Evolutionary conservation across 64 coral and sea anemone genomes (phyloP), one percentile per base, ranked within the genome.

Genomic region (Porites australiensis): DNA sequence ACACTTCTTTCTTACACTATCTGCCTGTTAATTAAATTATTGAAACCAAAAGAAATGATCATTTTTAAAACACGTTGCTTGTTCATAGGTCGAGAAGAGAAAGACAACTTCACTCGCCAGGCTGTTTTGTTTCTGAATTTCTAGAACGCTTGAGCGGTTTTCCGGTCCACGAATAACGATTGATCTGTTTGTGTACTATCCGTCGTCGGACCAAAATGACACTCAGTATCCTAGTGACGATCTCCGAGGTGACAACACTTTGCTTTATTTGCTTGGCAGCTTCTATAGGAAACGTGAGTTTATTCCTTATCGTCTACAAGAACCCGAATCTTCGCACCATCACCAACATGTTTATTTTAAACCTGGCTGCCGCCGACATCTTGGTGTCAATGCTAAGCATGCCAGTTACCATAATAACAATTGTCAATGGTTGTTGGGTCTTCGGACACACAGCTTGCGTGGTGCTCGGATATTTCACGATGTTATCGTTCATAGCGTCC

Each of bases 401-500:
- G 83, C 94, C 94, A 64, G 50, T 96, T 13, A 94, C 88, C 7
- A 78, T 64, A 37, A 79, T 75, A 27, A 90, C 93, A 8, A 61
- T 86, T 51, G 48, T 90, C 6, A 58, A 69, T 4, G 49, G 69
- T 11, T 20, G 88, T 44, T 91, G 90, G 79, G 71, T 91, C 37
- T 87, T 96, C n/a, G 81, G 69, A n/a, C 7, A 94, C 14, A 50
- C 13, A 15, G 37, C 70, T 13, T 94, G 93, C 67, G 58, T 90
- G 45, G 77, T 44, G 12, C 77, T 89, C 8, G 93, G 93, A 8
- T 94, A 84, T 66, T 72, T 89, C n/a, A 94, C 88, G 9, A 75
- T 90, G 3, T 65, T 94, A 18, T 74, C 87, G 49, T 94, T 94
- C 60, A 89, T 94, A 58, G 93, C 87, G n/a, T 94, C 93, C 4